These are phyloP conservation scores for Artibeus jamaicensis DNA, from an alignment of 2,797 vertebrate genomes.

Conservation along the genomic window DNA sequence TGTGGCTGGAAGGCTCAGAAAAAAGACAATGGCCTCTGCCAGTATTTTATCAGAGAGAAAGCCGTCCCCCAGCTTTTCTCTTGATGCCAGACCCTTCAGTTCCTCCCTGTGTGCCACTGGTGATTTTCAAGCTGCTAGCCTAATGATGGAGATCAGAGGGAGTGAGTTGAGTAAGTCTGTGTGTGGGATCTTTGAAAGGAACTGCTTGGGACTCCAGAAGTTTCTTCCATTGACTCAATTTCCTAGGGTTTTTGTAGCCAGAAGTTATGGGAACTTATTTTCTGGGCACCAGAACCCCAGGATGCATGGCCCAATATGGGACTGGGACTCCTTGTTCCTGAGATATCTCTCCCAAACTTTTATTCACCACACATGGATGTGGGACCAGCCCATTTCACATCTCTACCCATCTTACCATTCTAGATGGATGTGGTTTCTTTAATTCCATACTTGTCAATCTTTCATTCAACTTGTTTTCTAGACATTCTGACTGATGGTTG, in stretches of 20 bases:
- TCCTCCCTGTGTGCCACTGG: background rate
- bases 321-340: background rate
- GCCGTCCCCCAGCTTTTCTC: background rate
- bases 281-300: background rate
- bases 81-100: background rate
- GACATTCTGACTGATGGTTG: background rate
- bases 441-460: background rate
- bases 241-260: background rate
- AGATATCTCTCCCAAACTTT: background rate
- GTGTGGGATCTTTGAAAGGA: background rate
- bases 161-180: background rate
- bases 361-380: background rate
- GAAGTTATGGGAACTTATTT: background rate
- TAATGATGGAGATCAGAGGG: background rate
- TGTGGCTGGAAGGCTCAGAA: background rate
- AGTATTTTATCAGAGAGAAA: background rate
- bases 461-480: background rate
- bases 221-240: background rate
- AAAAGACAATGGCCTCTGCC: background rate
- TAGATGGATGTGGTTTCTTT: background rate
- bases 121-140: background rate
- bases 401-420: background rate
- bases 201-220: background rate
- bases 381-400: background rate
- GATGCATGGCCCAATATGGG: background rate